phyloP scores from a whole-genome alignment of 1,140 invertebrate species.

The Nixonia krombeini region DNA sequence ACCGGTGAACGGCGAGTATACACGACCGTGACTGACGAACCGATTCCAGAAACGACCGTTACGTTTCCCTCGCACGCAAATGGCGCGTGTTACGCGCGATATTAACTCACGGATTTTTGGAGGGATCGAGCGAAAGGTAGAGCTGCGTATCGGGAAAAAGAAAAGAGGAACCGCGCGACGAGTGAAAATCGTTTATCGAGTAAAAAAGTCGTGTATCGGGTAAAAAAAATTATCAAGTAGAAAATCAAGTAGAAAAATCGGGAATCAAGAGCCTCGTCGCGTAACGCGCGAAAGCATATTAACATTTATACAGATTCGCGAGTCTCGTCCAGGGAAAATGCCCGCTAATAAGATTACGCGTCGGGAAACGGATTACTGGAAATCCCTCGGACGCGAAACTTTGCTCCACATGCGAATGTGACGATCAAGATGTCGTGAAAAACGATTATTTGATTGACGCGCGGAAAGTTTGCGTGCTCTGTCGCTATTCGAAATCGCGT shows the following conservation, averaged over 20 bases:
- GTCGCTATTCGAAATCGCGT: too few species aligned
- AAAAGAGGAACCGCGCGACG: too few species aligned
- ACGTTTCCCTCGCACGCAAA: too few species aligned
- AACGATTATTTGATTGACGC: too few species aligned
- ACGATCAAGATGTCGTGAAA: not conserved
- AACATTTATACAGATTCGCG: constrained; percentile 29
- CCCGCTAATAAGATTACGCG: constrained; percentile 59
- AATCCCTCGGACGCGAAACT: constrained; percentile 62
- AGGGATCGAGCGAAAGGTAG: too few species aligned
- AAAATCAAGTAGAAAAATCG: not conserved
- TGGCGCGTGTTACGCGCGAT: too few species aligned
- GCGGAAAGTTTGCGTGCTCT: too few species aligned
- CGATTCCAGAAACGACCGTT: not conserved
- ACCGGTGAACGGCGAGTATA: constrained; percentile 6
- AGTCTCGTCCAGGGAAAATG: constrained; percentile 49
- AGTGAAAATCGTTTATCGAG: too few species aligned
- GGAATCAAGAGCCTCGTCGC: constrained; percentile 24
- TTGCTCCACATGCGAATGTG: constrained; percentile 29
- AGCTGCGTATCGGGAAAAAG: too few species aligned
- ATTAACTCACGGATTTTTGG: too few species aligned
- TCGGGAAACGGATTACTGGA: constrained; percentile 55
- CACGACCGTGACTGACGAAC: too few species aligned
- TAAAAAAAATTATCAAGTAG: not conserved
- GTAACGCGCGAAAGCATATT: constrained; percentile 19
- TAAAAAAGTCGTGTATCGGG: too few species aligned